phyloP scores from a whole-genome alignment of 2,888 invertebrate genomes.

The Lathronympha strigana region DNA sequence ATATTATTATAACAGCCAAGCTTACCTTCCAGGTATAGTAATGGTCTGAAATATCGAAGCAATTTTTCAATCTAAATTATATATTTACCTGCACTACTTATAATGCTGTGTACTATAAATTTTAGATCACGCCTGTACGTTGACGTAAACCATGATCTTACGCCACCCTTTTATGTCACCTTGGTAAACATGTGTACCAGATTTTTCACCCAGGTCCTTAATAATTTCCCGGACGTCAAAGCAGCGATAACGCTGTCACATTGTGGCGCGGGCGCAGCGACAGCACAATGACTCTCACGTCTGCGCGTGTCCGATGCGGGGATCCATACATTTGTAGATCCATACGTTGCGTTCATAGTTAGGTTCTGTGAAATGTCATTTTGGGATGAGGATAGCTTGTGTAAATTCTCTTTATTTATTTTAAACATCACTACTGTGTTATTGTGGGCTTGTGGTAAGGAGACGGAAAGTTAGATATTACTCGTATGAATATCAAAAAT shows the following conservation, averaged over 20 bases:
- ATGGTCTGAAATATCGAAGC: no score
- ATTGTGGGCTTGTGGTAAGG: not conserved
- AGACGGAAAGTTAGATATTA: no score
- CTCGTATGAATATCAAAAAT: no score
- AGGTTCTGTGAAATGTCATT: not conserved
- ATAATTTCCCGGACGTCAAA: constrained; percentile 22
- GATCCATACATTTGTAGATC: constrained; percentile 8
- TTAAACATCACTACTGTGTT: not conserved
- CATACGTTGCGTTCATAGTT: constrained; percentile 1
- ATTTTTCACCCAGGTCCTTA: constrained; percentile 8
- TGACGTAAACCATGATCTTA: no score
- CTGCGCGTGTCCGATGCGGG: not conserved
- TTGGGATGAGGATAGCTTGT: not conserved
- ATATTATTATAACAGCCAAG: no score
- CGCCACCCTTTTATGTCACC: not conserved
- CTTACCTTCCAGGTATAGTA: no score
- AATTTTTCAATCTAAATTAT: no score
- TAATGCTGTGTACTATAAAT: no score
- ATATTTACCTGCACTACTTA: no score
- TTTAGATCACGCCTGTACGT: no score
- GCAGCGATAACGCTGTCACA: constrained; percentile 32
- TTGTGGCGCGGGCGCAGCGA: constrained; percentile 28
- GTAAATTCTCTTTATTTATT: not conserved
- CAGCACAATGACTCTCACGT: constrained; percentile 31
- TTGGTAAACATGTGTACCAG: not conserved